A percentile compares a stretch with the other conserved stretches of the same genome.
phyloP scores from a whole-genome alignment of 2,888 invertebrate species.

The Thysanoteuthis rhombus region DNA sequence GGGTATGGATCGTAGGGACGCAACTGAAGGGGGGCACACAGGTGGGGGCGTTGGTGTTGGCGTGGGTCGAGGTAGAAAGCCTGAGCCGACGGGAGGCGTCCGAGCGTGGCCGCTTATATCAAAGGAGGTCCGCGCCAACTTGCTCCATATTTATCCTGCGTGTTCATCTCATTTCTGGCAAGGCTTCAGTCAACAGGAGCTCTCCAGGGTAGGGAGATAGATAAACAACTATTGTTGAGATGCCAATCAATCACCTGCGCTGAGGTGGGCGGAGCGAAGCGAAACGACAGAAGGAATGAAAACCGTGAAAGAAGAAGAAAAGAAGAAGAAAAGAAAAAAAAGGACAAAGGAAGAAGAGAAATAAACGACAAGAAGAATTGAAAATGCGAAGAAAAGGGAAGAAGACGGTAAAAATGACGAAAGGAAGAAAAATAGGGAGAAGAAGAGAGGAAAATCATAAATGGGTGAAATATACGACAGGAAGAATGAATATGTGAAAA shows the following conservation, averaged over 20 bases:
- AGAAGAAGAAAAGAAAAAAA: background rate
- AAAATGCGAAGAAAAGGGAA: too few species aligned
- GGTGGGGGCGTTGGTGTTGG: background rate
- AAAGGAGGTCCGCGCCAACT: background rate
- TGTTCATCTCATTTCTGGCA: background rate
- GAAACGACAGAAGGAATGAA: background rate
- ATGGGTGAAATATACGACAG: too few species aligned
- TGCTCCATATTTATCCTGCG: background rate
- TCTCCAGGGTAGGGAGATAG: background rate
- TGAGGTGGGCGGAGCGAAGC: background rate
- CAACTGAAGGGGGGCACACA: background rate
- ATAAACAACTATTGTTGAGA: slow-evolving; percentile 12
- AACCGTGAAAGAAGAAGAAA: background rate
- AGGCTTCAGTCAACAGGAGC: slow-evolving; percentile 12
- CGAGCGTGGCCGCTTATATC: background rate
- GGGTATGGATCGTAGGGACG: too few species aligned
- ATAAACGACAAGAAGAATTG: too few species aligned
- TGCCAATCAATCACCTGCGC: background rate
- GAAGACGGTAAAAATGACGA: too few species aligned
- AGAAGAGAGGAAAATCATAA: too few species aligned
- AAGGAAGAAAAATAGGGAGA: too few species aligned
- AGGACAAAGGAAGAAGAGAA: too few species aligned
- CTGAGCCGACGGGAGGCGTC: background rate
- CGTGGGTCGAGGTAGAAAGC: background rate
- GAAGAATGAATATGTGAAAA: too few species aligned